A percentile compares a stretch with the other conserved stretches of the same genome.
Evolutionary conservation across 2,113 vertebrate genomes (phyloP).

Genomic region (Morphnarchus princeps): DNA sequence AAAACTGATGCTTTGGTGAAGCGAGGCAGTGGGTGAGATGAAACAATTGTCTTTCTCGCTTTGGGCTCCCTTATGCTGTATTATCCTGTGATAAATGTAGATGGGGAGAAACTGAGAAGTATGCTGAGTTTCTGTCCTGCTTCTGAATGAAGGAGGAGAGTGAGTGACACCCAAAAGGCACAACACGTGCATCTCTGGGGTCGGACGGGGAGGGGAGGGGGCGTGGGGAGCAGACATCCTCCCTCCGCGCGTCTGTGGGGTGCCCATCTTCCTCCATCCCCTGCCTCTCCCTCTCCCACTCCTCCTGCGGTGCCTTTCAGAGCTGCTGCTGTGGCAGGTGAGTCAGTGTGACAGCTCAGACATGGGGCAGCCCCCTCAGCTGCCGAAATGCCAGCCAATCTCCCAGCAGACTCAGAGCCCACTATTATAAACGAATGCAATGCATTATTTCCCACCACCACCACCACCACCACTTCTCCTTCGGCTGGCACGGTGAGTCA

Average conservation of each 20-base stretch:
- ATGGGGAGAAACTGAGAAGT: neutral
- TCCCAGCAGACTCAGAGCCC: constrained; percentile 40
- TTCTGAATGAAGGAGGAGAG: neutral
- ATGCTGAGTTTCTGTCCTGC: neutral
- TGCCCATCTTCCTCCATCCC: neutral
- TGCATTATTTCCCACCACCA: neutral
- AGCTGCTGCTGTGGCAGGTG: constrained; percentile 40
- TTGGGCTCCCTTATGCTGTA: accelerated
- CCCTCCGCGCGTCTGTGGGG: accelerated
- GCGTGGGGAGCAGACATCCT: neutral
- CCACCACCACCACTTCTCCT: neutral
- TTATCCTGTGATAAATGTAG: neutral
- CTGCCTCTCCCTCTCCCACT: neutral
- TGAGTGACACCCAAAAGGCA: accelerated
- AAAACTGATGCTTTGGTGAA: neutral
- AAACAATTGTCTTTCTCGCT: neutral
- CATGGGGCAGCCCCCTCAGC: constrained; percentile 63
- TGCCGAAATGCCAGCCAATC: constrained; percentile 66
- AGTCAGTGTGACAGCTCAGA: constrained; percentile 63
- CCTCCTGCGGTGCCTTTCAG: neutral
- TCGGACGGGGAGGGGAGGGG: neutral
- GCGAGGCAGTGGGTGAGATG: neutral
- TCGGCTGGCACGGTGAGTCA: constrained; percentile 52
- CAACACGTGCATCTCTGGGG: neutral
- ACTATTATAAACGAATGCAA: neutral